Base-by-base conservation (phyloP, 2,888 invertebrate species). In the Orthonevra nobilis region DNA sequence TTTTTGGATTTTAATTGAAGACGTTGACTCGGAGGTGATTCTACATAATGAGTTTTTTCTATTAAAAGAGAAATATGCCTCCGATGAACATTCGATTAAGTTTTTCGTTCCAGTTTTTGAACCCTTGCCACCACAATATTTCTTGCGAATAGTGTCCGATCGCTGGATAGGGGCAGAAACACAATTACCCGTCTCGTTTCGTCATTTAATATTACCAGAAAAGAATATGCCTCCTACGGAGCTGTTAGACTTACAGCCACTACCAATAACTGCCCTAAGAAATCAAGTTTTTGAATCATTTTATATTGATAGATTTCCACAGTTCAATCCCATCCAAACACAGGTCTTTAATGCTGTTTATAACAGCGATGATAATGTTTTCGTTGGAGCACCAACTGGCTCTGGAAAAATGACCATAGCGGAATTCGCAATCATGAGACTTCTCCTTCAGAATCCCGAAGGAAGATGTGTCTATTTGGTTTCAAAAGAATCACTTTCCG, bases 71-170 rank as follows among this genome's bases (percentile, higher is more conserved):
- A 98, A 97, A 89, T 99, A 97, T 89, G 93, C 94, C 58, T 92
- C 92, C 82, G 99, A 99, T 86, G 99, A 99, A 86, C 99, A 99
- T 88, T 91, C 95, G 20, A 94, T 99, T 0, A 99, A 99, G 89
- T 97, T 99, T 89, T 99, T 97, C 87, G 98, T 99, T 44, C 99
- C 99, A 0, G 96, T 99, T 20, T 99, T 98, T 88, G 99, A 99
- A 86, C 99, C 99, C 0, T 90, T 99, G 58, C 98, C 99, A 0
- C 99, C 99, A 0, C 98, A 99, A 88, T 99, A 99, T 89, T 99
- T 98, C 89, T 91, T 99, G 30, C 90, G 96, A 36, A 94, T 96
- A 1, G 95, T 97, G 0, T 96, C 96, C 0, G 96, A 96, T 87
- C 92, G 96, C 85, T 97, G 96, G 96, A 95, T 97, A 87, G 97